A percentile compares a stretch with the other conserved stretches of the same genome.
These are phyloP conservation scores for Cryptoblepharus egeriae DNA, from an alignment of 2,797 vertebrate genomes.

Conservation along the genomic window DNA sequence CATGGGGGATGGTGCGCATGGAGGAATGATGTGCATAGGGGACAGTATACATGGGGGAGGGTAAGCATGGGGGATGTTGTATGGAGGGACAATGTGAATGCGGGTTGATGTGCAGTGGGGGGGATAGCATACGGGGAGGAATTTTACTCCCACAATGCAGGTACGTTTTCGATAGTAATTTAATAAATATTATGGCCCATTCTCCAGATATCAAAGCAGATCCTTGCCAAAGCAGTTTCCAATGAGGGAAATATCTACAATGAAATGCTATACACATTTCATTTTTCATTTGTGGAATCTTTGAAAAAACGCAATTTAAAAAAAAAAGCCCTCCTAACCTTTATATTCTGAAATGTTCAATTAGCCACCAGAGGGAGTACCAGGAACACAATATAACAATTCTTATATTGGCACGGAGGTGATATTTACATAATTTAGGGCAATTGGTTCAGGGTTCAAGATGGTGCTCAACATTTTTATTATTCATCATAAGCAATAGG, in stretches of 20 bases:
- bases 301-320: not conserved
- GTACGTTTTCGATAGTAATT: no score
- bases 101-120: no score
- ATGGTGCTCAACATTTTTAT: not conserved
- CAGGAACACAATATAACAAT: constrained; percentile 59
- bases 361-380: constrained; percentile 78
- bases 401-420: constrained; percentile 19
- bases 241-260: not conserved
- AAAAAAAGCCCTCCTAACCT: no score
- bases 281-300: not conserved
- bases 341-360: constrained; percentile 20
- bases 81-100: no score
- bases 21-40: no score
- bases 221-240: not conserved
- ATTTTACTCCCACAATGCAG: no score
- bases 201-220: not conserved
- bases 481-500: not conserved
- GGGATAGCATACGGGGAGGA: no score
- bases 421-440: constrained; percentile 32
- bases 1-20: no score
- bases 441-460: not conserved
- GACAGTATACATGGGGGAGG: no score
- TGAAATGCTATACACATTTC: not conserved
- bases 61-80: no score
- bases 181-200: no score